Conservation (phyloP, 2,113 vertebrate genomes). For the Archilochus colubris region DNA sequence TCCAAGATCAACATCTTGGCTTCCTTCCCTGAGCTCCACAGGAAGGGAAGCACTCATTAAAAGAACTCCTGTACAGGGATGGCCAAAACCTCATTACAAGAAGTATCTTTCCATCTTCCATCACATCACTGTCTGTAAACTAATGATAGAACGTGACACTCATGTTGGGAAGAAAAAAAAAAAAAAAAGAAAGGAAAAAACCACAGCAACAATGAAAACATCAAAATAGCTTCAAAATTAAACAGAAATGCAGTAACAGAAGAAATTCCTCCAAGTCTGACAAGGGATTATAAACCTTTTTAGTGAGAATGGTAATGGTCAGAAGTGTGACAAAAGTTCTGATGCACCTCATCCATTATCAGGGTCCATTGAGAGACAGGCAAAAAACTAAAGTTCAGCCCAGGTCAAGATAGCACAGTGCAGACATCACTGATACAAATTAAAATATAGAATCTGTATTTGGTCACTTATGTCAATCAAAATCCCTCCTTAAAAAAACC, state of each 20-base stretch:
- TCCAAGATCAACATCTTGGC: not conserved
- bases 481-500: not conserved
- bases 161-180: too few relatives aligned
- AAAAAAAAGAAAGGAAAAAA: not conserved
- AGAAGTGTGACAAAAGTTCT: not conserved
- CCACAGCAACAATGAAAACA: not conserved
- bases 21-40: not conserved
- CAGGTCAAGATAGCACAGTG: not conserved
- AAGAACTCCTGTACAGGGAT: not conserved
- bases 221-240: not conserved
- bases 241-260: not conserved
- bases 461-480: not conserved
- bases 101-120: not conserved
- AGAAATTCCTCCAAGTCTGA: not conserved
- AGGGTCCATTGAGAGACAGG: not conserved
- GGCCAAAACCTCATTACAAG: too few relatives aligned
- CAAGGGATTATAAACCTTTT: not conserved
- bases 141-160: not conserved
- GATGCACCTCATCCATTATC: accelerated
- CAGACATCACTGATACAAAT: not conserved
- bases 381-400: not conserved
- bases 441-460: not conserved
- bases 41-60: not conserved
- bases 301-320: not conserved
- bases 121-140: not conserved